Evolutionary conservation across 2,113 vertebrate species (phyloP).

Genomic region (Phalacrocorax carbo): DNA sequence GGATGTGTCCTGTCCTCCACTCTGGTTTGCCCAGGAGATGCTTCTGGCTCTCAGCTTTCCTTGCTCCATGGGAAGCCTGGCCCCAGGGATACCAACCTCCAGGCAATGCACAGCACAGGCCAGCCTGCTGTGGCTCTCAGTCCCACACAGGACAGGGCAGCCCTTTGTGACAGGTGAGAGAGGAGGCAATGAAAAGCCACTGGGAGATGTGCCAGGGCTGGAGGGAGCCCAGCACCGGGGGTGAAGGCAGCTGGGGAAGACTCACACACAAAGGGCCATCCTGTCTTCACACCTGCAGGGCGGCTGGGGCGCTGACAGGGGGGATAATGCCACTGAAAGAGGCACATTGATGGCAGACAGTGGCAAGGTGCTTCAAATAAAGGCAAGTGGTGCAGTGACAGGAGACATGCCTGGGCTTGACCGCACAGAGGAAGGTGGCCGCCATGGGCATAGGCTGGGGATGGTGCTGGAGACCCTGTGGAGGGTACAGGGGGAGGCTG

Average conservation of each 20-base stretch:
- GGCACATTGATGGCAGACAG: conserved; percentile 53
- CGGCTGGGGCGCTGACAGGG: conserved; percentile 32
- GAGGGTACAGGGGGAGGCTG: fast-evolving
- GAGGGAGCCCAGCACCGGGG: conserved; percentile 22
- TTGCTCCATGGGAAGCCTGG: fast-evolving
- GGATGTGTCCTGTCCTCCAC: background rate
- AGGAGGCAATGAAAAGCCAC: background rate
- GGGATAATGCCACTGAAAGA: conserved; percentile 70
- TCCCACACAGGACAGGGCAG: conserved; percentile 61
- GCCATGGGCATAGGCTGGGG: background rate
- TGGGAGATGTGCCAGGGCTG: conserved; percentile 56
- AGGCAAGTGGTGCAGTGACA: conserved; percentile 53
- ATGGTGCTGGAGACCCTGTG: background rate
- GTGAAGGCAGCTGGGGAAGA: background rate
- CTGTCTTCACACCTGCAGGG: conserved; percentile 78
- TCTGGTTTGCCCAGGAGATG: background rate
- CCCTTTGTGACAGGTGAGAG: conserved; percentile 66
- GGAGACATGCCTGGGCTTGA: conserved; percentile 31
- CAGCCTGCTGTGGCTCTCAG: background rate
- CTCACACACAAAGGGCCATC: conserved; percentile 68
- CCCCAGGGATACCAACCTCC: background rate
- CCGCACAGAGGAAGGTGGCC: background rate
- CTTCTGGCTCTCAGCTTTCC: background rate
- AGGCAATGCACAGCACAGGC: background rate
- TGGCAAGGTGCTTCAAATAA: conserved; percentile 64